phyloP scores from a whole-genome alignment of 2,888 invertebrate species.

The Melinopterus prodromus region DNA sequence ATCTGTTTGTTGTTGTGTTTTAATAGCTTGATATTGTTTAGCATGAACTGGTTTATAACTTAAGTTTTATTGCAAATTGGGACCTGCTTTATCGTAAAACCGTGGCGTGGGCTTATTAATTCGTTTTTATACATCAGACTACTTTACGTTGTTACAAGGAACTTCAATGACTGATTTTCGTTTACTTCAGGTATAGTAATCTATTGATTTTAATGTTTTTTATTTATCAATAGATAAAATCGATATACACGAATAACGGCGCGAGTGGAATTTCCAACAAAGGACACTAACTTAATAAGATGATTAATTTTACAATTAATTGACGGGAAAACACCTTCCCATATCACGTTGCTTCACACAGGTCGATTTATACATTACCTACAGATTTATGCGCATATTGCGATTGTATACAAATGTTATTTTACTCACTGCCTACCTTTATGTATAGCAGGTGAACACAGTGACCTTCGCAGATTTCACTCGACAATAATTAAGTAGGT shows the following conservation, averaged over 20 bases:
- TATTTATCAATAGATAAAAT: not conserved
- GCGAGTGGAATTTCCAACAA: not conserved
- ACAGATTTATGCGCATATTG: slow-evolving; percentile 4
- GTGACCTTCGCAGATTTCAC: not conserved
- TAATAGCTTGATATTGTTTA: too few relatives aligned
- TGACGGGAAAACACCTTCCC: not conserved
- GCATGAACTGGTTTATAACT: too few relatives aligned
- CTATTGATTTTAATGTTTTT: not conserved
- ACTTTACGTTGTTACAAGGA: too few relatives aligned
- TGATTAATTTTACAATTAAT: not conserved
- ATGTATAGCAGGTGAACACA: slow-evolving; percentile 4
- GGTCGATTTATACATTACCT: not conserved
- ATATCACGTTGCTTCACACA: not conserved
- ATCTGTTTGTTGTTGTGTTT: too few relatives aligned
- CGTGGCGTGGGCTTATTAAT: too few relatives aligned
- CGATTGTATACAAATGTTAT: not conserved
- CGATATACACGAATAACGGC: not conserved
- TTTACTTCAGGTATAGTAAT: too few relatives aligned
- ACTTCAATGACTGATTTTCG: too few relatives aligned
- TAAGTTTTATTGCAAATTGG: too few relatives aligned
- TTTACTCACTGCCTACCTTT: not conserved
- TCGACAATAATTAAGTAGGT: not conserved
- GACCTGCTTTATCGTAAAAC: too few relatives aligned
- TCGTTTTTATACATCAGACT: too few relatives aligned
- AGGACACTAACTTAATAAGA: not conserved